Base-by-base conservation (phyloP, 2,797 vertebrate genomes). In the Malurus leucopterus region DNA sequence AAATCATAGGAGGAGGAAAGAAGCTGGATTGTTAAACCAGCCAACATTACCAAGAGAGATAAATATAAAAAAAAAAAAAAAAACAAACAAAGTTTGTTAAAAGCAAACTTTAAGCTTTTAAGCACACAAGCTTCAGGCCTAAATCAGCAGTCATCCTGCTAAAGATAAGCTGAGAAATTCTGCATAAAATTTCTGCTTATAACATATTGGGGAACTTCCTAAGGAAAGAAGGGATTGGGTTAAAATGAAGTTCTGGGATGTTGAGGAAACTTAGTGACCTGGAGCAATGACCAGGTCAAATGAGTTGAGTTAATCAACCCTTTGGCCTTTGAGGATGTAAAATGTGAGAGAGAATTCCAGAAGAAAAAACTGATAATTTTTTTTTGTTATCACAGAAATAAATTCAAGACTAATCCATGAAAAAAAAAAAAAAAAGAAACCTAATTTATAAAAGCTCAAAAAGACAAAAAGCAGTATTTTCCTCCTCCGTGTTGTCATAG, bases 401-500 rank as follows among this genome's bases (percentile, higher is more conserved):
- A 74, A 62, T 72, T 65, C 32, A 86, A 74, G 27, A 86, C 4
- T 43, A 57, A 74, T 54, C 6, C 20, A 43, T 34, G 13, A 53
- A 69, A 40, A 50, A 23, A 76, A 41, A 27, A 36, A 19, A 29
- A 17, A 41, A 40, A 17, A 13, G 1, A 36, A 11, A 36, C 3
- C 5, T 55, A 43, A 70, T 82, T 73, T 90, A 53, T 73, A 88
- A 84, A 90, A 88, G 20, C 51, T 78, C 40, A 86, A 40, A 83
- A 70, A 57, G 71, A 84, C 53, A 91, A 91, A 90, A 90, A 84
- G 41, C 50, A 77, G 36, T 30, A 76, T 79, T 83, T 88, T 76
- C 61, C 92, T 92, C 89, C 92, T 90, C 75, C 15, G 0, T 76
- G 32, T 92, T 92, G 75, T 91, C 84, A 89, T 38, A 74, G 26